These are phyloP conservation scores for Pogonognathellus flavescens DNA, from an alignment of 1,140 invertebrate genomes.

Conservation along the genomic window DNA sequence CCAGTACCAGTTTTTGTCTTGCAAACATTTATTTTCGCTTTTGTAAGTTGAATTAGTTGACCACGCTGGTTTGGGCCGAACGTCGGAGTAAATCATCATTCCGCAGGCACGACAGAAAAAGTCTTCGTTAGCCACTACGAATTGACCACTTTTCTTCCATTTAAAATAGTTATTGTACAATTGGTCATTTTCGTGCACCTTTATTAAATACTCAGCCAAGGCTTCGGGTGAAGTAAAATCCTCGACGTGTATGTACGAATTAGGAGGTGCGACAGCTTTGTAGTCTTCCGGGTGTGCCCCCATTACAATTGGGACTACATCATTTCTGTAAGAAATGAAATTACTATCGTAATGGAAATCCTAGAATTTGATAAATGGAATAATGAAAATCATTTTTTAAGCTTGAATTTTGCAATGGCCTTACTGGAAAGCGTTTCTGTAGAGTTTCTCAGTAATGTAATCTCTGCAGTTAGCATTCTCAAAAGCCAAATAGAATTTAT, in stretches of 20 bases:
- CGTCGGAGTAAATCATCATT: too few species aligned
- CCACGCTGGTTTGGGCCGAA: too few species aligned
- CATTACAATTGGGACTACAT: slow-evolving; percentile 80
- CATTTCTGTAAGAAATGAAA: neutral
- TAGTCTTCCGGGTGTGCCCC: slow-evolving; percentile 73
- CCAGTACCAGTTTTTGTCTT: too few species aligned
- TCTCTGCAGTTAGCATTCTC: slow-evolving; percentile 78
- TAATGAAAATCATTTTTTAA: too few species aligned
- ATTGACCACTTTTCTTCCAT: slow-evolving; percentile 66
- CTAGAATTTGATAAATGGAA: too few species aligned
- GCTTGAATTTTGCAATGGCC: too few species aligned
- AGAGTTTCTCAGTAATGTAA: slow-evolving; percentile 98
- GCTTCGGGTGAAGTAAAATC: slow-evolving; percentile 72
- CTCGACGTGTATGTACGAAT: slow-evolving; percentile 77
- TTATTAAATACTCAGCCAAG: slow-evolving; percentile 72
- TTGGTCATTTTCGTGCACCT: slow-evolving; percentile 69
- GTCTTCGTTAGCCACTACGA: slow-evolving; percentile 34
- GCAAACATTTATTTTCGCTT: too few species aligned
- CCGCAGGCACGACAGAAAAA: slow-evolving; percentile 65
- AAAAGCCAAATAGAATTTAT: slow-evolving; percentile 97
- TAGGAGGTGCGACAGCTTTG: slow-evolving; percentile 74
- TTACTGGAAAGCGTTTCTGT: slow-evolving; percentile 88
- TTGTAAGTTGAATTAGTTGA: too few species aligned
- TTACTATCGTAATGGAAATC: too few species aligned
- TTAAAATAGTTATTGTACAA: slow-evolving; percentile 67